Evolutionary conservation across 2,113 vertebrate species (phyloP).

Genomic region (Rhegmatorhina hoffmannsi): DNA sequence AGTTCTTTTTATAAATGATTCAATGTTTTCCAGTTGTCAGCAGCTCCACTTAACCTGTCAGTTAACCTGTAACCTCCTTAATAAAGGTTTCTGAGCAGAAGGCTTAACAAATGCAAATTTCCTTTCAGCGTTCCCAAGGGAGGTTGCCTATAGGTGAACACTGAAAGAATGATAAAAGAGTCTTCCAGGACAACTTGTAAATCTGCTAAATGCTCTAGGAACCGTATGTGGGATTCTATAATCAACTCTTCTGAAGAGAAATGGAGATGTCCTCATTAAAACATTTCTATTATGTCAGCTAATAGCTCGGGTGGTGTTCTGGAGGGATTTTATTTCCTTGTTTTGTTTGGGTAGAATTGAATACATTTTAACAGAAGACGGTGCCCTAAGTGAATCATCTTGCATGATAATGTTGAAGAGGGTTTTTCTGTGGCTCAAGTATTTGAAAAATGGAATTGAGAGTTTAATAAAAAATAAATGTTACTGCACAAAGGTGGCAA

Average conservation of each 20-base stretch:
- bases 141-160: slow-evolving; percentile 2
- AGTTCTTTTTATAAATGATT: neutral
- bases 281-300: neutral
- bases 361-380: neutral
- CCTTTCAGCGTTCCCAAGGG: slow-evolving; percentile 1
- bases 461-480: slow-evolving; percentile 30
- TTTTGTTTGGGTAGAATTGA: neutral
- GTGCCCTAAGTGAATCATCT: neutral
- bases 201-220: neutral
- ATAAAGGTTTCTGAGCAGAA: neutral
- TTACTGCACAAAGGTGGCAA: neutral
- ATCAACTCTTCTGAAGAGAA: neutral
- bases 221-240: neutral
- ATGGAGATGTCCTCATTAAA: neutral
- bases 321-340: neutral
- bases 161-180: neutral
- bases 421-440: neutral
- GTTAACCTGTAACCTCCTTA: neutral
- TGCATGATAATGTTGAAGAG: neutral
- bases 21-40: neutral
- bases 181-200: neutral
- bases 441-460: neutral
- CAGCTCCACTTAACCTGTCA: neutral
- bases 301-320: neutral
- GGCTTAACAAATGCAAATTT: slow-evolving; percentile 52